A percentile compares a stretch with the other conserved stretches of the same genome.
Conservation (phyloP, 2,888 invertebrate species). For the Chrysolina haemoptera region DNA sequence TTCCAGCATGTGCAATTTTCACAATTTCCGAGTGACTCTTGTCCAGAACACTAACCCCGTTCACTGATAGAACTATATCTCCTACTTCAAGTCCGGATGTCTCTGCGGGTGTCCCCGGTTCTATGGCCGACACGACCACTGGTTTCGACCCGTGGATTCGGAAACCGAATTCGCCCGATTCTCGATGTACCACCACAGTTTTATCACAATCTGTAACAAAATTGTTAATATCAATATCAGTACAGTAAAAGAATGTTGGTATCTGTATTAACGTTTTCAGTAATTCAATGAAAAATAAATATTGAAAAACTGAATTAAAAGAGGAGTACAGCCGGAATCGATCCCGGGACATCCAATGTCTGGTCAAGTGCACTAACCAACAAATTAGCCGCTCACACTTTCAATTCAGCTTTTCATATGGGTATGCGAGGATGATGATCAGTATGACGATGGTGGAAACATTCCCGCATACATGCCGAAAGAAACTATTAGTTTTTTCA, state of each 20-base stretch:
- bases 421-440: no score
- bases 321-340: not conserved
- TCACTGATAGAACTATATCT: slow-evolving; percentile 93
- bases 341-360: not conserved
- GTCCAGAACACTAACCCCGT: slow-evolving; percentile 91
- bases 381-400: not conserved
- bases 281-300: no score
- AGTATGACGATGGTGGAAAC: no score
- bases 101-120: slow-evolving; percentile 94
- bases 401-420: no score
- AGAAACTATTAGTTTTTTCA: no score
- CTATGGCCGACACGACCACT: slow-evolving; percentile 96
- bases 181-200: slow-evolving; percentile 85
- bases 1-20: slow-evolving; percentile 90
- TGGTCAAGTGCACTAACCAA: not conserved
- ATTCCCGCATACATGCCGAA: no score
- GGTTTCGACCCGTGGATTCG: slow-evolving; percentile 96
- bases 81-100: slow-evolving; percentile 93
- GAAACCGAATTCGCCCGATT: slow-evolving; percentile 93
- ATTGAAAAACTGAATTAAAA: no score
- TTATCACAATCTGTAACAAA: slow-evolving; percentile 86
- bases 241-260: no score
- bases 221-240: not conserved
- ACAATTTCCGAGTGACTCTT: slow-evolving; percentile 95
- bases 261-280: no score